A percentile compares a stretch with the other conserved stretches of the same genome.
Evolutionary conservation across 2,797 vertebrate genomes (phyloP).

Genomic region (Paratrypauchen microcephalus): DNA sequence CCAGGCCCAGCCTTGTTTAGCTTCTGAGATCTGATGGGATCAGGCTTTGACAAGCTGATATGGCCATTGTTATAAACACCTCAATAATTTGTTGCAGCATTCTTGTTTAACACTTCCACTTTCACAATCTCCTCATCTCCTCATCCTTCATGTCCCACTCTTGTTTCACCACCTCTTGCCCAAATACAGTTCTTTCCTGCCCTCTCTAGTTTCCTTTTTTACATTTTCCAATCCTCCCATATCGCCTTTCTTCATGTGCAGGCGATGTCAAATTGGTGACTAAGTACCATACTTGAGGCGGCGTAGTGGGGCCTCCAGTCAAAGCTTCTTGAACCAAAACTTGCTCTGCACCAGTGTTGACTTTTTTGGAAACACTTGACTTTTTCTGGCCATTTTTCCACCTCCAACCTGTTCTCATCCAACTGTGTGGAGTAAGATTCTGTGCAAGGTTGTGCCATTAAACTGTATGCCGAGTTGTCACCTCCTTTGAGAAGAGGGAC

Average conservation of each 20-base stretch:
- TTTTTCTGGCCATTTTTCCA: conserved; percentile 50
- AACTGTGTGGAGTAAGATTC: conserved; percentile 47
- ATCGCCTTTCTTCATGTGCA: conserved; percentile 40
- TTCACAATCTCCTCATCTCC: conserved; percentile 24
- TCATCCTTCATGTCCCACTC: conserved; percentile 23
- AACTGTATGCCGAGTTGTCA: conserved; percentile 24
- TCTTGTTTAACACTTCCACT: conserved; percentile 22
- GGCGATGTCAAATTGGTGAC: conserved; percentile 63
- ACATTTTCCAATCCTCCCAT: conserved; percentile 23
- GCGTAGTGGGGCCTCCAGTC: conserved; percentile 52
- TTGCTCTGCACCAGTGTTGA: conserved; percentile 47
- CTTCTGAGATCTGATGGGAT: too few species aligned
- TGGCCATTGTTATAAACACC: not conserved
- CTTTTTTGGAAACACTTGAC: conserved; percentile 62
- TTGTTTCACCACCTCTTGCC: conserved; percentile 43
- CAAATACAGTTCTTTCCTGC: conserved; percentile 39
- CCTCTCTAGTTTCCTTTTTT: conserved; percentile 30
- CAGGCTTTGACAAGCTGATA: too few species aligned
- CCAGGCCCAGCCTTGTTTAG: too few species aligned
- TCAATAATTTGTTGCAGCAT: conserved; percentile 10
- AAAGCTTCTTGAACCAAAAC: conserved; percentile 64
- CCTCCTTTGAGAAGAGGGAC: conserved; percentile 29
- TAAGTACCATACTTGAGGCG: conserved; percentile 58
- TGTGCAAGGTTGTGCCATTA: conserved; percentile 26
- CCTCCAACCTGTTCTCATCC: conserved; percentile 44